A percentile compares a stretch with the other conserved stretches of the same genome.
These are phyloP conservation scores for Palythoa grandis DNA, from an alignment of 92 coral and sea anemone genomes.

Conservation along the genomic window DNA sequence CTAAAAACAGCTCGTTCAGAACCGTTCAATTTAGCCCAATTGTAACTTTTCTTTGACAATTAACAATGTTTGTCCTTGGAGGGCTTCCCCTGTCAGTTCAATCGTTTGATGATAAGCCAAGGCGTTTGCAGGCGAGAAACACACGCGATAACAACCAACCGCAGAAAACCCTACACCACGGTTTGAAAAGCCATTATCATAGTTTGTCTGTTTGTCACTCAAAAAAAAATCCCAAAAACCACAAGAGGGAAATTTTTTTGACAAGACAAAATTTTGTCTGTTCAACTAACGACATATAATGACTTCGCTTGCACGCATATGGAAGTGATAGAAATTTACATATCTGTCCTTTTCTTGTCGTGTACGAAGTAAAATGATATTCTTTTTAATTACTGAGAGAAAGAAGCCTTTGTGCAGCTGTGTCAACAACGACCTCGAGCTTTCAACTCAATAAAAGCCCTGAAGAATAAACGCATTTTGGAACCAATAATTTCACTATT, in stretches of 20 bases:
- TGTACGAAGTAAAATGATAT: slow-evolving; percentile 92
- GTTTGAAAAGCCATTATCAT: slow-evolving; percentile 69
- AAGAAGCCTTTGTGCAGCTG: slow-evolving; percentile 99
- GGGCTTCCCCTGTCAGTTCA: slow-evolving; percentile 72
- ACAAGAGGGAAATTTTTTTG: slow-evolving; percentile 61
- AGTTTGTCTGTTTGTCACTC: slow-evolving; percentile 63
- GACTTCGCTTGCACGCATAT: slow-evolving; percentile 74
- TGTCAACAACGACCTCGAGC: slow-evolving; percentile 98
- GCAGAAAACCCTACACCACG: slow-evolving; percentile 61
- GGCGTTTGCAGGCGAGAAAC: slow-evolving; percentile 68
- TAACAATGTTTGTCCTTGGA: slow-evolving; percentile 83
- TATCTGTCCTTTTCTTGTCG: slow-evolving; percentile 84
- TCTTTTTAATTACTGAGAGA: slow-evolving; percentile 97
- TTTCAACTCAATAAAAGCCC: slow-evolving; percentile 99
- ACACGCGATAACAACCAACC: slow-evolving; percentile 75
- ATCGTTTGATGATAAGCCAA: slow-evolving; percentile 74
- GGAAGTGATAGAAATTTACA: slow-evolving; percentile 77
- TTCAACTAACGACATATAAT: slow-evolving; percentile 77
- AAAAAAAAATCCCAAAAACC: slow-evolving; percentile 61
- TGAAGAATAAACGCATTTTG: slow-evolving; percentile 84
- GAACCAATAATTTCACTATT: slow-evolving; percentile 94
- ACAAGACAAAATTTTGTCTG: slow-evolving; percentile 54
- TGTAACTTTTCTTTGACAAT: slow-evolving; percentile 96
- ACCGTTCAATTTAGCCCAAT: slow-evolving; percentile 77
- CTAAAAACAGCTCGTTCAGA: slow-evolving; percentile 44